Evolutionary conservation across 2,888 invertebrate species (phyloP).

Genomic region (Cryptosula pallasiana): DNA sequence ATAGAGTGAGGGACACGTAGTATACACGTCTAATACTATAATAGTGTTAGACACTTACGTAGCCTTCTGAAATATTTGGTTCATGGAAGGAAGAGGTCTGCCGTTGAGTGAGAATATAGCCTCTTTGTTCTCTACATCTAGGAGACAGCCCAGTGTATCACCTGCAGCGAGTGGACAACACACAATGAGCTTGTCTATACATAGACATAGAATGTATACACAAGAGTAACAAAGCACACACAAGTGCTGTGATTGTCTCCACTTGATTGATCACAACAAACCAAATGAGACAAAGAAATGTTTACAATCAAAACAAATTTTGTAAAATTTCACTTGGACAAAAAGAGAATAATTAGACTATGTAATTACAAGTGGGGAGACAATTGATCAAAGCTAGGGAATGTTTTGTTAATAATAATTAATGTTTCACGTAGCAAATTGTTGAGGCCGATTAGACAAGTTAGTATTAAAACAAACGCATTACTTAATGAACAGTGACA

Average conservation of each 20-base stretch:
- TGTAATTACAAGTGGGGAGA: background rate
- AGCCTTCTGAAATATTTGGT: constrained; percentile 70
- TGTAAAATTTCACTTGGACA: too few species aligned
- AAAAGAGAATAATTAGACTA: too few species aligned
- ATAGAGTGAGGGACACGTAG: too few species aligned
- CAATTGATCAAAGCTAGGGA: background rate
- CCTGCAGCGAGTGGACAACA: constrained; percentile 56
- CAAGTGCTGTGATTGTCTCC: too few species aligned
- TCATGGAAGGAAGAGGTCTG: constrained; percentile 63
- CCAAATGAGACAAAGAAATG: too few species aligned
- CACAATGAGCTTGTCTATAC: too few species aligned
- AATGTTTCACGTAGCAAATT: background rate
- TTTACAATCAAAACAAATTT: too few species aligned
- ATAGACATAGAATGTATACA: too few species aligned
- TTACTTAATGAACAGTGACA: constrained; percentile 18
- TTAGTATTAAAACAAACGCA: background rate
- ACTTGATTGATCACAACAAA: too few species aligned
- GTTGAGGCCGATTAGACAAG: background rate
- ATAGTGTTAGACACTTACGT: constrained; percentile 60
- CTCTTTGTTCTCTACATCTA: constrained; percentile 69
- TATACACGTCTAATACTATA: too few species aligned
- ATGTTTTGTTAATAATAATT: background rate
- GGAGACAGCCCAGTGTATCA: constrained; percentile 76
- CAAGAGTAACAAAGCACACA: too few species aligned
- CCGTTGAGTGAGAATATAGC: constrained; percentile 82